Evolutionary conservation across 2,113 vertebrate genomes (phyloP).

Genomic region (Calidris pugnax): DNA sequence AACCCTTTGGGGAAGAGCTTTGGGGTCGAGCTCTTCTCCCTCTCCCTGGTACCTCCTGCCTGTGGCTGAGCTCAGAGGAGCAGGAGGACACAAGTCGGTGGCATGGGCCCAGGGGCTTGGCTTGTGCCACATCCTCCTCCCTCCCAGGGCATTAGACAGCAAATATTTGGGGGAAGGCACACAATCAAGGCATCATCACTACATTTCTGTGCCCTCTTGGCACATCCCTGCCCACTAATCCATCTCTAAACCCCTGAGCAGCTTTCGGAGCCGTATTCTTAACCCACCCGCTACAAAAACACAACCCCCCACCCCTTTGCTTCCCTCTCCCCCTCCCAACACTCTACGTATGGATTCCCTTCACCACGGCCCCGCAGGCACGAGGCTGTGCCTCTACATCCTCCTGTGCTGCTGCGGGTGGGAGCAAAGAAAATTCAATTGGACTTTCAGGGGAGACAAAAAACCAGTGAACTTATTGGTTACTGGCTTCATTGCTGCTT

Average conservation of each 20-base stretch:
- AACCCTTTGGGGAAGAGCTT: background rate
- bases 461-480: background rate
- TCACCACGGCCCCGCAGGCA: accelerated
- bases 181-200: background rate
- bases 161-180: background rate
- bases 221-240: background rate
- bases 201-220: background rate
- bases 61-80: background rate
- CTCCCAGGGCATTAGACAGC: background rate
- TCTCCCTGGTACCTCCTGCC: background rate
- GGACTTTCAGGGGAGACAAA: background rate
- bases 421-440: background rate
- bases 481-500: background rate
- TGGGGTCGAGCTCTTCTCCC: background rate
- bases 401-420: background rate
- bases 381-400: background rate
- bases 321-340: background rate
- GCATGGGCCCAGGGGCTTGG: background rate
- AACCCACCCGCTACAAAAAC: background rate
- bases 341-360: background rate
- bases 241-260: background rate
- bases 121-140: background rate
- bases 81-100: background rate
- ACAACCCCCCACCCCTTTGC: background rate
- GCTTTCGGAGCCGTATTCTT: background rate